Evolutionary conservation across 2,113 vertebrate species (phyloP).

Genomic region (Clarias magur): DNA sequence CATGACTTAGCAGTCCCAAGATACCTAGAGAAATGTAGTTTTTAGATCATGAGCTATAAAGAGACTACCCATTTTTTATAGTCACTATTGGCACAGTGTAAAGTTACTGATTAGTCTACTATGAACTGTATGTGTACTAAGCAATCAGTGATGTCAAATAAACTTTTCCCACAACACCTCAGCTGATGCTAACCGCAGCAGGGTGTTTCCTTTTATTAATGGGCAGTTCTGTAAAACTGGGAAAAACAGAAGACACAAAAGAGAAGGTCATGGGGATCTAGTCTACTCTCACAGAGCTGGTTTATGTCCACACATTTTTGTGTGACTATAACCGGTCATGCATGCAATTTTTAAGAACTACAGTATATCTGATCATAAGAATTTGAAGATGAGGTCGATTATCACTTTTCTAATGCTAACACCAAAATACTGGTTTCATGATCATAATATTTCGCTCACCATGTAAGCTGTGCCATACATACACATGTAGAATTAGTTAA

Average conservation of each 20-base stretch:
- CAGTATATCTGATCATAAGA: neutral
- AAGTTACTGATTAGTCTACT: conserved; percentile 62
- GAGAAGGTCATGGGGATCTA: neutral
- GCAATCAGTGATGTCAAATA: conserved; percentile 45
- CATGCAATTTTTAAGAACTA: neutral
- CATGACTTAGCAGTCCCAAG: neutral
- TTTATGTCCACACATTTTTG: neutral
- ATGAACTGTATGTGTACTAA: conserved; percentile 39
- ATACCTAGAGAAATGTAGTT: neutral
- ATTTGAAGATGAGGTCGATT: neutral
- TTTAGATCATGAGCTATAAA: neutral
- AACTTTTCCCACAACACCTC: conserved; percentile 1
- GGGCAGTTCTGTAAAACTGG: neutral
- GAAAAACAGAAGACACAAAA: neutral
- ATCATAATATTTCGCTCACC: neutral
- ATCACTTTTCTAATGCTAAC: neutral
- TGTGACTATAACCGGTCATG: neutral
- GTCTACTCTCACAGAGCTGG: neutral
- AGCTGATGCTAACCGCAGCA: neutral
- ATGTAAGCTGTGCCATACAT: neutral
- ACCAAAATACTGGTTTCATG: neutral
- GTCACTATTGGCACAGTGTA: conserved; percentile 11
- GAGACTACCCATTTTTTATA: neutral
- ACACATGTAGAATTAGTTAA: neutral
- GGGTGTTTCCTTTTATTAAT: neutral